Conservation (phyloP, 2,797 vertebrate genomes). For the Hydrophis major region DNA sequence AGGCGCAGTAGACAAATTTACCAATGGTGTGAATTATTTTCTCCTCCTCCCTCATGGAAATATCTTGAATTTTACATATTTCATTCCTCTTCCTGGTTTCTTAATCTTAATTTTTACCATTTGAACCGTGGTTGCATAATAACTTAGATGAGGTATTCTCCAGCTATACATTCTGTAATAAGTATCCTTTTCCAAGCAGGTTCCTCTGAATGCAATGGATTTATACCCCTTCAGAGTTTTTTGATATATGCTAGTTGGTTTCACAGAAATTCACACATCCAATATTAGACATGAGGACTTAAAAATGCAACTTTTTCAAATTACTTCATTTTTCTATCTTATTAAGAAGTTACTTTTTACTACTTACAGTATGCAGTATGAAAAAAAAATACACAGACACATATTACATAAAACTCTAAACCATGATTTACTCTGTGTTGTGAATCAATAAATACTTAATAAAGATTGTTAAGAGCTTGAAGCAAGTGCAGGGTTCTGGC, state of each 20-base stretch:
- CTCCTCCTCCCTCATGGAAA: not conserved
- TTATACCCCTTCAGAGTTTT: not conserved
- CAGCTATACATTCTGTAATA: not conserved
- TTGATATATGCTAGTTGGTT: not conserved
- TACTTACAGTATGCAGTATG: not conserved
- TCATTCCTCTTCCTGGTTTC: not conserved
- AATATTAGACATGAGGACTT: not conserved
- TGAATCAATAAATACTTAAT: too few relatives aligned
- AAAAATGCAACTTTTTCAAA: not conserved
- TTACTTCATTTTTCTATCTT: not conserved
- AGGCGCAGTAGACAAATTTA: conserved; percentile 12
- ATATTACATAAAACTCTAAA: not conserved
- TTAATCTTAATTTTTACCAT: not conserved
- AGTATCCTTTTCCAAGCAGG: not conserved
- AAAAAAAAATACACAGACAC: not conserved
- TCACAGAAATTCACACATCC: not conserved
- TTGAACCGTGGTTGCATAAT: not conserved
- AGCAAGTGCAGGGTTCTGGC: too few relatives aligned
- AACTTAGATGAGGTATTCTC: not conserved
- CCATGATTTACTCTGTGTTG: not conserved
- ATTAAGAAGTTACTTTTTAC: not conserved
- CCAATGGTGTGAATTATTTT: not conserved
- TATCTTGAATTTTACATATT: not conserved
- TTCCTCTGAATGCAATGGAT: not conserved
- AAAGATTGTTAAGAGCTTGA: too few relatives aligned